A percentile compares a stretch with the other conserved stretches of the same genome.
Evolutionary conservation across 2,797 vertebrate species (phyloP).

Genomic region (Lagocephalus sceleratus): DNA sequence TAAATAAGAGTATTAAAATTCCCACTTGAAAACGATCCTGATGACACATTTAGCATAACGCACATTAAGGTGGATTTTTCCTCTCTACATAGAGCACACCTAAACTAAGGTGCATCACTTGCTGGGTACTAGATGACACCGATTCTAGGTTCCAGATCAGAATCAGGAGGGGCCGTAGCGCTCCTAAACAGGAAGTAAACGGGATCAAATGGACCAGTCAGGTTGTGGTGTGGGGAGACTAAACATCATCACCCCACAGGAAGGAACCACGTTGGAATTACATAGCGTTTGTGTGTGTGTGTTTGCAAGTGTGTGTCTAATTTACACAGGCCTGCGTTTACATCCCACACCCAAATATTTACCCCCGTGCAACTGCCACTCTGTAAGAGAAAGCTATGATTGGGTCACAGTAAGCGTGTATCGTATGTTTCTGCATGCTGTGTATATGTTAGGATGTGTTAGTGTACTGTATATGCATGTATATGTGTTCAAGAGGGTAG

Average conservation of each 20-base stretch:
- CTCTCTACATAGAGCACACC: too few species aligned
- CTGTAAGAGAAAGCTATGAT: constrained; percentile 61
- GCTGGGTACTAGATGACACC: too few species aligned
- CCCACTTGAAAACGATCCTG: too few species aligned
- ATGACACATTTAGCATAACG: too few species aligned
- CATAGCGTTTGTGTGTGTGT: constrained; percentile 30
- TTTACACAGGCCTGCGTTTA: constrained; percentile 62
- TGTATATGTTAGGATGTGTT: constrained; percentile 26
- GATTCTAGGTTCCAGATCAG: constrained; percentile 45
- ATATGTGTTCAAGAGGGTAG: constrained; percentile 24
- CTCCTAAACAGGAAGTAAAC: constrained; percentile 61
- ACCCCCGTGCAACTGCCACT: constrained; percentile 60
- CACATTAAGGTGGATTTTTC: too few species aligned
- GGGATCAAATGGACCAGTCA: constrained; percentile 72
- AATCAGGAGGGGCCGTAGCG: constrained; percentile 20
- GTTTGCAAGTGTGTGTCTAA: constrained; percentile 34
- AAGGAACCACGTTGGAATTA: constrained; percentile 79
- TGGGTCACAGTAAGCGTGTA: constrained; percentile 41
- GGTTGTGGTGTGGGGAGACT: constrained; percentile 73
- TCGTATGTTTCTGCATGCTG: constrained; percentile 49
- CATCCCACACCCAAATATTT: constrained; percentile 74
- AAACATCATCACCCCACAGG: constrained; percentile 82
- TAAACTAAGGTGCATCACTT: too few species aligned
- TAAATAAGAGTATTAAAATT: too few species aligned
- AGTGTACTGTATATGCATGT: constrained; percentile 26